Conservation (phyloP, 1,140 invertebrate genomes). For the Listronotus oregonensis region DNA sequence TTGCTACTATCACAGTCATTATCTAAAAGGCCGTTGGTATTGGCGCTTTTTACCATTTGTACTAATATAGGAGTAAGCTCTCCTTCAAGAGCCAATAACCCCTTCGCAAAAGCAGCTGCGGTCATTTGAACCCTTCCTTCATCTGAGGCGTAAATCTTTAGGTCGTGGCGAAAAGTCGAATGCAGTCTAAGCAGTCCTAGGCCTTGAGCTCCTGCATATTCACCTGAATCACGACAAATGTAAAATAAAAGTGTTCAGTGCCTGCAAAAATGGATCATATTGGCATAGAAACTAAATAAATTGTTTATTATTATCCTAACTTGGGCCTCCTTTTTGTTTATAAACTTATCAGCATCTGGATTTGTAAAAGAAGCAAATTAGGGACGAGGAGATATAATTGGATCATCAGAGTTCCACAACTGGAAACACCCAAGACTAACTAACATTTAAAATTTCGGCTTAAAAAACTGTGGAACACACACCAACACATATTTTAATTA, state of each 20-base stretch:
- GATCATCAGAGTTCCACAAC: too few species aligned
- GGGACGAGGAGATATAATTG: too few species aligned
- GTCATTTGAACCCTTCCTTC: constrained; percentile 99
- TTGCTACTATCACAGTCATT: constrained; percentile 97
- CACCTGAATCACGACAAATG: constrained; percentile 64
- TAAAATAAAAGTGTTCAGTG: not conserved
- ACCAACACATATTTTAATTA: too few species aligned
- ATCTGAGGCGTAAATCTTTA: constrained; percentile 99
- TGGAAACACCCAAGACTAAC: too few species aligned
- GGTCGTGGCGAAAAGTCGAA: constrained; percentile 97
- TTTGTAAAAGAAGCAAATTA: too few species aligned
- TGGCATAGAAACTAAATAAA: not conserved
- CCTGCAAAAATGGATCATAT: constrained; percentile 8
- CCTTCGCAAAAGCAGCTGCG: constrained; percentile 98
- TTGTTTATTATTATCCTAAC: too few species aligned
- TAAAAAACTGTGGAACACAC: too few species aligned
- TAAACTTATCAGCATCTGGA: too few species aligned
- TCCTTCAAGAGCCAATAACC: constrained; percentile 94
- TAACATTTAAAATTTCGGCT: too few species aligned
- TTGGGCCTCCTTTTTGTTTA: too few species aligned
- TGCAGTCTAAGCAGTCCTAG: constrained; percentile 91
- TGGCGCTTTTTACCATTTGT: constrained; percentile 99
- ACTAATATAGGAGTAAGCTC: constrained; percentile 98
- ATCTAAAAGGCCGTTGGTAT: constrained; percentile 97
- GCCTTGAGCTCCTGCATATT: constrained; percentile 88